Percentiles rank a stretch among this genome's conserved stretches.
These are phyloP conservation scores for Cheirogaleus medius DNA, from an alignment of 2,113 vertebrate species.

Conservation along the genomic window DNA sequence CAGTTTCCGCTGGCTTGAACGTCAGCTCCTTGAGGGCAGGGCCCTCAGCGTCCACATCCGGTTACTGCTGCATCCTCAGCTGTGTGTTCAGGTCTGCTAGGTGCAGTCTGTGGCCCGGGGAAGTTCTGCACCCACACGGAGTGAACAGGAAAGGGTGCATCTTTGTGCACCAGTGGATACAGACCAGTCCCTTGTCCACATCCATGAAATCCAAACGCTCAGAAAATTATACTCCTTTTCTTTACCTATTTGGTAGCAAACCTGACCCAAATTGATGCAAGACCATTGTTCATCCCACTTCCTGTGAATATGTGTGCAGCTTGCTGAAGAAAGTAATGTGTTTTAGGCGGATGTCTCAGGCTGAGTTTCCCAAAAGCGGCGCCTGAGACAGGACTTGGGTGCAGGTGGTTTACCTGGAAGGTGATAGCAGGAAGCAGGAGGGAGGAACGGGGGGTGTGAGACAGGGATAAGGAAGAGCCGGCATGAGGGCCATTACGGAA, in stretches of 20 bases:
- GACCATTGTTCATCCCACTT: not conserved
- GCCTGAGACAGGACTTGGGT: not conserved
- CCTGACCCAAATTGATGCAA: not conserved
- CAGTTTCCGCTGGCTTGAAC: not conserved
- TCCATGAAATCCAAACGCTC: not conserved
- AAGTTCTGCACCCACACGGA: not conserved
- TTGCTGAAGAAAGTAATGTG: not conserved
- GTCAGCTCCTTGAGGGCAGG: not conserved
- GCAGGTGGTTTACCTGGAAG: not conserved
- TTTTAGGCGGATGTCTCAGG: not conserved
- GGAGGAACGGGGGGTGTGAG: not conserved
- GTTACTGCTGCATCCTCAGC: not conserved
- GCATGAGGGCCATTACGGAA: not conserved
- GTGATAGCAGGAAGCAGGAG: not conserved
- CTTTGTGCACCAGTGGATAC: rapidly evolving
- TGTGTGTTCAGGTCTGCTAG: not conserved
- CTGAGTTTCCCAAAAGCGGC: not conserved
- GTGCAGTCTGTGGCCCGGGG: not conserved
- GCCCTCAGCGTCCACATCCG: not conserved
- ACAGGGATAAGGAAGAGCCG: not conserved
- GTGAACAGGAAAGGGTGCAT: not conserved
- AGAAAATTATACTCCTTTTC: not conserved
- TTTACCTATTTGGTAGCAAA: not conserved
- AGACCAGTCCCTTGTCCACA: not conserved
- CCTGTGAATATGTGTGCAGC: not conserved